A percentile compares a stretch with the other conserved stretches of the same genome.
phyloP scores from a whole-genome alignment of 2,888 invertebrate species.

The Caenorhabditis plicata region DNA sequence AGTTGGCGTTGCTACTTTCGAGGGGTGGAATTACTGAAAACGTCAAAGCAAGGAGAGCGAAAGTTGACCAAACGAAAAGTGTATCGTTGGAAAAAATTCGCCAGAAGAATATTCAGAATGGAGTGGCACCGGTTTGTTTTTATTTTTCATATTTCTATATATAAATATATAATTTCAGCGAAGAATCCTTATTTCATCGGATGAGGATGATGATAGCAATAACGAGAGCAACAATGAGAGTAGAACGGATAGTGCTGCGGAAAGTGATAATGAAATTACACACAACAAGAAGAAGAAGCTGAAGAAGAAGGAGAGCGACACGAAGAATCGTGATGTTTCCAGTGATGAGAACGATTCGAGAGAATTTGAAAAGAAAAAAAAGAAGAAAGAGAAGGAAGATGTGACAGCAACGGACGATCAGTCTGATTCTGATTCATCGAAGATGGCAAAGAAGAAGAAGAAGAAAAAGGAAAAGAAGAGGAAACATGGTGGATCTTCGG shows the following conservation, averaged over 20 bases:
- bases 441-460: background rate
- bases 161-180: slow-evolving; percentile 11
- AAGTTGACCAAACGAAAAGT: background rate
- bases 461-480: background rate
- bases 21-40: slow-evolving; percentile 14
- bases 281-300: slow-evolving; percentile 8
- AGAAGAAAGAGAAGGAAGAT: too few species aligned
- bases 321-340: too few species aligned
- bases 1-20: slow-evolving; percentile 13
- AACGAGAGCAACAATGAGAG: slow-evolving; percentile 1
- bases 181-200: slow-evolving; percentile 25
- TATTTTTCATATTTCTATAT: background rate
- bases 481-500: too few species aligned
- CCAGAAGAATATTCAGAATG: slow-evolving; percentile 9
- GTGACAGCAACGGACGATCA: too few species aligned
- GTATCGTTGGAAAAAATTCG: slow-evolving; percentile 17
- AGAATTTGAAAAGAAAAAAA: slow-evolving; percentile 15
- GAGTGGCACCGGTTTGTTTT: slow-evolving; percentile 6
- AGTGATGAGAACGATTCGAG: background rate
- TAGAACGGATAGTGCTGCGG: background rate
- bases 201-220: slow-evolving; percentile 6
- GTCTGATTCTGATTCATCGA: too few species aligned
- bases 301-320: background rate
- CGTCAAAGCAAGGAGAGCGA: slow-evolving; percentile 9
- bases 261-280: background rate